These are phyloP conservation scores for Trematocara zebra DNA, from an alignment of 2,113 vertebrate genomes.

Conservation along the genomic window DNA sequence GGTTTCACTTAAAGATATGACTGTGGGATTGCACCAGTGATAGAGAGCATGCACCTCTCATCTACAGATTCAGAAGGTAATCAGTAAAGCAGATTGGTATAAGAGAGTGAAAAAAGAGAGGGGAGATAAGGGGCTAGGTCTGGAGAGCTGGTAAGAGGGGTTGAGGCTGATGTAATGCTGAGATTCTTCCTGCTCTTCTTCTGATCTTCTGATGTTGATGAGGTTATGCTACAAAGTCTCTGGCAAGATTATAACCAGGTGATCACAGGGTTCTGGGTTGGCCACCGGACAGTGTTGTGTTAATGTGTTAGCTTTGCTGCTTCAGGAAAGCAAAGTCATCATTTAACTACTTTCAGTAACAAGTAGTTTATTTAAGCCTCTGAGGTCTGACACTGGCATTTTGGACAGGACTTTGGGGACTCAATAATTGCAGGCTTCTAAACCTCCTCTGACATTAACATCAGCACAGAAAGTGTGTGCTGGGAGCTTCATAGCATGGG, in stretches of 20 bases:
- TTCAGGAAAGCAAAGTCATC: neutral
- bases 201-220: neutral
- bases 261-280: neutral
- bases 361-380: neutral
- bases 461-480: neutral
- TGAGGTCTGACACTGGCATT: neutral
- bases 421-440: neutral
- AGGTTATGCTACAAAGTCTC: neutral
- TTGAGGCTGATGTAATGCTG: neutral
- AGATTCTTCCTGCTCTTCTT: neutral
- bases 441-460: neutral
- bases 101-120: neutral
- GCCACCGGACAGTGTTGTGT: neutral
- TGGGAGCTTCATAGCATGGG: neutral
- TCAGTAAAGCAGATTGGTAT: neutral
- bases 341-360: neutral
- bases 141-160: neutral
- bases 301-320: neutral
- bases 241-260: neutral
- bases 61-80: neutral
- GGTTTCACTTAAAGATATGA: neutral
- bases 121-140: fast-evolving
- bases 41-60: neutral
- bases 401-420: neutral
- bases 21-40: neutral